Percentiles rank a stretch among this genome's conserved stretches.
Conservation (phyloP, 2,797 vertebrate species). For the Myotis findleyi region DNA sequence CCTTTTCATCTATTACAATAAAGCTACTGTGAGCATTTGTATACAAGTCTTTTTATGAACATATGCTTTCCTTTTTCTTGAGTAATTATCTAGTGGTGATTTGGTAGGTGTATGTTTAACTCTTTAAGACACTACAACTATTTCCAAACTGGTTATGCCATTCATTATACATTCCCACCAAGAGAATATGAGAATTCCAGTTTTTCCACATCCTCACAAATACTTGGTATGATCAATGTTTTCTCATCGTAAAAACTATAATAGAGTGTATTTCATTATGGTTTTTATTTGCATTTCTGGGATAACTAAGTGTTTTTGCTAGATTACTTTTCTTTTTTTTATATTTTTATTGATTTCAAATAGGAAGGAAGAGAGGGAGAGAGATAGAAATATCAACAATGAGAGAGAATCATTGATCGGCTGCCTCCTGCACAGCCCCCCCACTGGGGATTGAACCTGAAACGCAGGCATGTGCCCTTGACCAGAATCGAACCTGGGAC, state of each 20-base stretch:
- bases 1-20: background rate
- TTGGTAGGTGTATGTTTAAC: background rate
- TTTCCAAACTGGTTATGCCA: background rate
- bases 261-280: background rate
- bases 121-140: slow-evolving; percentile 30
- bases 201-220: background rate
- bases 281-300: slow-evolving; percentile 37
- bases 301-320: background rate
- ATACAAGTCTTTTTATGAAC: background rate
- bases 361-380: too few relatives aligned
- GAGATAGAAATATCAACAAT: too few relatives aligned
- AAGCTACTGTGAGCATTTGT: background rate
- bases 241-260: slow-evolving; percentile 7
- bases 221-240: background rate
- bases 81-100: background rate
- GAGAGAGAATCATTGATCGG: too few relatives aligned
- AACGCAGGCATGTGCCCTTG: too few relatives aligned
- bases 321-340: too few relatives aligned
- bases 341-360: too few relatives aligned
- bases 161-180: slow-evolving; percentile 23
- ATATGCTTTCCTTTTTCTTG: slow-evolving; percentile 32
- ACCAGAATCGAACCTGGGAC: too few relatives aligned
- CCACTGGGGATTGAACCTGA: too few relatives aligned
- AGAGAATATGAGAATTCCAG: background rate
- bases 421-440: too few relatives aligned